Percentiles rank a stretch among this genome's conserved stretches.
These are phyloP conservation scores for Epizoanthus rinbou DNA, from an alignment of 92 coral and sea anemone species.

Conservation along the genomic window DNA sequence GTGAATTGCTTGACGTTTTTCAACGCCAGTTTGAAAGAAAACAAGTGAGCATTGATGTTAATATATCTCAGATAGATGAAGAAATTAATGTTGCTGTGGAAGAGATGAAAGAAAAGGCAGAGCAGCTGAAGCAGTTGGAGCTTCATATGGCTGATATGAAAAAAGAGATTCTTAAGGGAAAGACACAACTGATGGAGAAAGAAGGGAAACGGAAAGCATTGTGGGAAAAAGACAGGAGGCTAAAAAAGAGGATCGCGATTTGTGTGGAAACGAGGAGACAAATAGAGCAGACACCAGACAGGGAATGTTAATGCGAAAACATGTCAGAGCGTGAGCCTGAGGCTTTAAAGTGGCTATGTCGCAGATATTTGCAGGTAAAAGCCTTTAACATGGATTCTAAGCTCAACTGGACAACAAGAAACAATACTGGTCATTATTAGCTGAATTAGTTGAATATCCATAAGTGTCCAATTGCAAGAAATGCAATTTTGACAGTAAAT, in stretches of 20 bases:
- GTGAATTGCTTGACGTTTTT: not conserved
- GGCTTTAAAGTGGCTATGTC: too few relatives aligned
- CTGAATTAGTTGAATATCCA: too few relatives aligned
- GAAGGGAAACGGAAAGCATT: not conserved
- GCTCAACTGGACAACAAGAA: too few relatives aligned
- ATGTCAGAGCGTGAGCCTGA: too few relatives aligned
- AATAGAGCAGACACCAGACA: not conserved
- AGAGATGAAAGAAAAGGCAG: not conserved
- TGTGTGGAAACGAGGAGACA: not conserved
- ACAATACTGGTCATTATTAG: too few relatives aligned
- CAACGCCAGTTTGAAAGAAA: not conserved
- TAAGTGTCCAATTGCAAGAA: too few relatives aligned
- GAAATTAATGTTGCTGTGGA: not conserved
- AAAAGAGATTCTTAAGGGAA: not conserved
- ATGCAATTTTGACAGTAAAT: too few relatives aligned
- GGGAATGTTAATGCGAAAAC: not conserved
- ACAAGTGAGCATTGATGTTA: not conserved
- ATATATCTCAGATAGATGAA: not conserved
- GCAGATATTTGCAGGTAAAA: too few relatives aligned
- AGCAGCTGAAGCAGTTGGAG: not conserved
- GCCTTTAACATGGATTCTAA: too few relatives aligned
- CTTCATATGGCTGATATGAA: not conserved
- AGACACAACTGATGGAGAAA: not conserved
- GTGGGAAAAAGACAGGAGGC: not conserved
- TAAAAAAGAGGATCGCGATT: not conserved